Conservation (phyloP, 1,140 invertebrate genomes). For the Phortica variegata region DNA sequence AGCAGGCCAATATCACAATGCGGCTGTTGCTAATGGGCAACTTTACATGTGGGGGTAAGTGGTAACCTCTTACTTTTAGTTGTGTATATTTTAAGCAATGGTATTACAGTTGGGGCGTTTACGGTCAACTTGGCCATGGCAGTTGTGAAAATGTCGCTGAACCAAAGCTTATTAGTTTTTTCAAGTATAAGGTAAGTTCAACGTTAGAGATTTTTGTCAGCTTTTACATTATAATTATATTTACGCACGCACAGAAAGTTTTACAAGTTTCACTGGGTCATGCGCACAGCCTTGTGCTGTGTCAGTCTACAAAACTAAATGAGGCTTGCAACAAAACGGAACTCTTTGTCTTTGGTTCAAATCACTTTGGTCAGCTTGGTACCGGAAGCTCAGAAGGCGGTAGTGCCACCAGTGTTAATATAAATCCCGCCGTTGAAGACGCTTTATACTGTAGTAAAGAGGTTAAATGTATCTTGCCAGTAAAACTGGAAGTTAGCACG, state of each 20-base stretch:
- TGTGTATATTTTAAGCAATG: too few relatives aligned
- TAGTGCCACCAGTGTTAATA: constrained; percentile 42
- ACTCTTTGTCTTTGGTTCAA: constrained; percentile 76
- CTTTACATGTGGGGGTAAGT: constrained; percentile 66
- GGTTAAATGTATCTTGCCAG: constrained; percentile 58
- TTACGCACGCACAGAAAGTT: constrained; percentile 57
- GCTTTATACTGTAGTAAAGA: constrained; percentile 13
- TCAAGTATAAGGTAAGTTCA: constrained; percentile 57
- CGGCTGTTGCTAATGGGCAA: constrained; percentile 68
- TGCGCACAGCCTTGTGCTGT: constrained; percentile 71
- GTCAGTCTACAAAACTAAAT: constrained; percentile 19
- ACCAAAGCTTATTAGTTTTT: constrained; percentile 63
- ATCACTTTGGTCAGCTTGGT: constrained; percentile 78
- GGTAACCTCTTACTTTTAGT: too few relatives aligned
- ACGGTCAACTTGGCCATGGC: constrained; percentile 80
- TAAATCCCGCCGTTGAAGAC: constrained; percentile 47
- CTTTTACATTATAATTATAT: too few relatives aligned
- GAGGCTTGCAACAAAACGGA: constrained; percentile 58
- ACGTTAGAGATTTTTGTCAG: background rate
- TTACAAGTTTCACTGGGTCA: constrained; percentile 70
- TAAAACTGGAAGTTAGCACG: constrained; percentile 60
- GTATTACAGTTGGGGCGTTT: constrained; percentile 70
- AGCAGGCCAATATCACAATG: constrained; percentile 82
- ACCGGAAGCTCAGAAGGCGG: constrained; percentile 58
- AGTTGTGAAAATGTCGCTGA: constrained; percentile 65